These are phyloP conservation scores for Prionace glauca DNA, from an alignment of 2,797 vertebrate species.

Conservation along the genomic window DNA sequence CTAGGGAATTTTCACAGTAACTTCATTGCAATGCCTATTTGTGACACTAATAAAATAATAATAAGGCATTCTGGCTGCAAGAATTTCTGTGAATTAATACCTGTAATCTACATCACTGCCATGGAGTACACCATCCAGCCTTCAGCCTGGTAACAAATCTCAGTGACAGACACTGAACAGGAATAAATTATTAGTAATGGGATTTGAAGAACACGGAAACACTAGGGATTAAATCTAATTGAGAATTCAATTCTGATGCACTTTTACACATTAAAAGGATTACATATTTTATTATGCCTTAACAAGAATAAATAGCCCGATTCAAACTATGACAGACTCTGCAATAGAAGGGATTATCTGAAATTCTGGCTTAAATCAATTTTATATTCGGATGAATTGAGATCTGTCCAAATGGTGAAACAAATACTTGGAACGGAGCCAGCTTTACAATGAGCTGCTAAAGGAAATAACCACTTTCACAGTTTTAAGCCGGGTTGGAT, in stretches of 20 bases:
- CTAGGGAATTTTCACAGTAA: too few species aligned
- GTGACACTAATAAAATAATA: too few species aligned
- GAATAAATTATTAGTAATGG: neutral
- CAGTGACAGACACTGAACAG: neutral
- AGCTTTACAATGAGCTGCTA: neutral
- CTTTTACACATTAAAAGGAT: neutral
- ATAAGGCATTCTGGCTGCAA: neutral
- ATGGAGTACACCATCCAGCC: neutral
- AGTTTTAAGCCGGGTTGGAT: neutral
- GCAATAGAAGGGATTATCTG: constrained; percentile 9
- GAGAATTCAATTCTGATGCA: neutral
- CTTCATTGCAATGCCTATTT: too few species aligned
- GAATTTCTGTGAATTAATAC: neutral
- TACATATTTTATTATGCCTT: neutral
- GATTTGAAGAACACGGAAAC: neutral
- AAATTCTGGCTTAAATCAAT: neutral
- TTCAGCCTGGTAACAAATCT: neutral
- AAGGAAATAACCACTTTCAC: neutral
- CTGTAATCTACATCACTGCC: neutral
- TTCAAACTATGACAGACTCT: neutral
- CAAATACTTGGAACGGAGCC: neutral
- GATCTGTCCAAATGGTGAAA: neutral
- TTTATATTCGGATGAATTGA: neutral
- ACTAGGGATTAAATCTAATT: neutral
- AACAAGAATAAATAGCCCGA: neutral